These are phyloP conservation scores for Myxocyprinus asiaticus DNA, from an alignment of 2,113 vertebrate species.

Conservation along the genomic window DNA sequence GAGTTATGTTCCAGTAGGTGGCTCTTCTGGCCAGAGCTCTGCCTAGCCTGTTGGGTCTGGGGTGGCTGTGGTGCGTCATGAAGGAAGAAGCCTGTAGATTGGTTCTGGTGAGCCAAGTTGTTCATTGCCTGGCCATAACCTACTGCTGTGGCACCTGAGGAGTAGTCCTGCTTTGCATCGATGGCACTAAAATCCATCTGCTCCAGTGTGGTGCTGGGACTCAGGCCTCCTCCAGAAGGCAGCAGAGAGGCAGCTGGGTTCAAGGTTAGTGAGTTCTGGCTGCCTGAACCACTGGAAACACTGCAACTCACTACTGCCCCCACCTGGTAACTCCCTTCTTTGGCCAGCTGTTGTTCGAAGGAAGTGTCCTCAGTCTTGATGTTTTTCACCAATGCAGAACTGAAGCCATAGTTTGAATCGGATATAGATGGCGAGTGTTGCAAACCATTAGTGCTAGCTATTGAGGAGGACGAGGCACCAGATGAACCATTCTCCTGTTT, in stretches of 20 bases:
- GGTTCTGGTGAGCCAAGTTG: conserved; percentile 89
- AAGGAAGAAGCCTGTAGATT: conserved; percentile 96
- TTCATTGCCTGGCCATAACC: conserved; percentile 88
- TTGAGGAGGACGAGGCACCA: conserved; percentile 64
- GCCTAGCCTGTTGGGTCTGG: conserved; percentile 72
- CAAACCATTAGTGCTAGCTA: conserved; percentile 76
- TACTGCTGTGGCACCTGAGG: conserved; percentile 68
- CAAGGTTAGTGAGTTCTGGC: conserved; percentile 63
- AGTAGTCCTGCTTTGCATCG: conserved; percentile 94
- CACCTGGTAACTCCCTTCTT: too few relatives aligned
- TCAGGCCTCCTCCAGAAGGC: conserved; percentile 93
- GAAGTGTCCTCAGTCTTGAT: conserved; percentile 81
- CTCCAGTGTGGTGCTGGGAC: conserved; percentile 96
- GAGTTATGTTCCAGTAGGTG: conserved; percentile 79
- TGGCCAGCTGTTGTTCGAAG: too few relatives aligned
- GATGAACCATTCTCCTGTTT: conserved; percentile 84
- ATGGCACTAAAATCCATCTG: conserved; percentile 99
- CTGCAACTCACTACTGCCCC: too few relatives aligned
- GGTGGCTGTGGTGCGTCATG: conserved; percentile 86
- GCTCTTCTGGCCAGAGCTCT: conserved; percentile 70
- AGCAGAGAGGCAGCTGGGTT: conserved; percentile 85
- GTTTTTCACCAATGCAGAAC: too few relatives aligned
- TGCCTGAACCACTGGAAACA: conserved; percentile 30
- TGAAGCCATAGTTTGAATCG: conserved; percentile 76
- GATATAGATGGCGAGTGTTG: conserved; percentile 83